Evolutionary conservation across 2,888 invertebrate genomes (phyloP).

Genomic region (Dinocampus coccinellae): DNA sequence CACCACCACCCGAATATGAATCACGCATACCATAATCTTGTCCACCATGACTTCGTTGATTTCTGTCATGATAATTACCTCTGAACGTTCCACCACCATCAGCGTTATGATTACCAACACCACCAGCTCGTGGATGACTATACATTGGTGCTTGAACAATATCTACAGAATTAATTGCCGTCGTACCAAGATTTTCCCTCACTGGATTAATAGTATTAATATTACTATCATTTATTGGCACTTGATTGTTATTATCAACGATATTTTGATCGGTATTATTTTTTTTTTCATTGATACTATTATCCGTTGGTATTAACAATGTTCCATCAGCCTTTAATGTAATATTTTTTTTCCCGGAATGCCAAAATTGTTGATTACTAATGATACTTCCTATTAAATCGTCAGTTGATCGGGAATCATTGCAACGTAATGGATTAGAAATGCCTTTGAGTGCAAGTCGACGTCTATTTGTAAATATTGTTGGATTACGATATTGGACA

Average conservation of each 20-base stretch:
- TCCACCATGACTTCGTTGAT: slow-evolving; percentile 60
- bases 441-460: slow-evolving; percentile 60
- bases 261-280: slow-evolving; percentile 48
- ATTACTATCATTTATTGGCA: slow-evolving; percentile 50
- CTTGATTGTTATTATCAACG: slow-evolving; percentile 55
- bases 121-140: slow-evolving; percentile 73
- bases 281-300: slow-evolving; percentile 53
- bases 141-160: slow-evolving; percentile 75
- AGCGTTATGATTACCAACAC: slow-evolving; percentile 59
- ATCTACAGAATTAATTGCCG: slow-evolving; percentile 52
- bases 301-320: slow-evolving; percentile 70
- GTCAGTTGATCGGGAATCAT: slow-evolving; percentile 41
- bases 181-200: slow-evolving; percentile 1
- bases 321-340: slow-evolving; percentile 76
- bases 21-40: slow-evolving; percentile 69
- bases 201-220: slow-evolving; percentile 6
- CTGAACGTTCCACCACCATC: slow-evolving; percentile 61
- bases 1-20: slow-evolving; percentile 63
- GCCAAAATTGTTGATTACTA: slow-evolving; percentile 79
- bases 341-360: slow-evolving; percentile 74
- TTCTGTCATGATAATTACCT: slow-evolving; percentile 57
- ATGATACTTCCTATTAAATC: slow-evolving; percentile 81
- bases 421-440: slow-evolving; percentile 41
- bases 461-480: slow-evolving; percentile 56
- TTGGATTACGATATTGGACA: slow-evolving; percentile 51